Base-by-base conservation (phyloP, 2,888 invertebrate genomes). In the Xanthorhoe designata region DNA sequence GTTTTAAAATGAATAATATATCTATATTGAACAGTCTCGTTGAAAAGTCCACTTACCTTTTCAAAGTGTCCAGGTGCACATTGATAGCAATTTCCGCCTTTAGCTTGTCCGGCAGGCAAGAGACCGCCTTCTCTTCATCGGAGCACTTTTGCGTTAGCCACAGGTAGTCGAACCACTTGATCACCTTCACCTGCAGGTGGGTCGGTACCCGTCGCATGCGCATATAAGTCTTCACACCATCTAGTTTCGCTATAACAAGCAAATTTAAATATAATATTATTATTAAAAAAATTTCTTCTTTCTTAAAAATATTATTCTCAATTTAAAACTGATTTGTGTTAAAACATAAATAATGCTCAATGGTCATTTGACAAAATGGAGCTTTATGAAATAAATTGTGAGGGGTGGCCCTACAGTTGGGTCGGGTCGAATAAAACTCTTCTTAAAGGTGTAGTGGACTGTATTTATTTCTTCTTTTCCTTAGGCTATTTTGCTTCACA, bases 51-150 rank as follows among this genome's bases (percentile, higher is more conserved):
- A 47, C 19, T 64, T 54, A 92, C 94, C 94, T 94, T 91, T 98
- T 98, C 87, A 99, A 94, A 71, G 99, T 99, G 94, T 99, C 99
- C 92, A 99, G 95, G 91, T 99, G 99, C 80, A 99, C 99, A 94
- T 99, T 99, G 92, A 99, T 99, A 84, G 99, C 99, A 85, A 99
- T 99, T 94, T 99, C 99, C 69, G 99, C 99, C 94, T 99, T 99
- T 82, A 99, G 95, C 92, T 99, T 99, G 94, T 99, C 99, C 92
- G 98, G 98, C 84, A 98, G 95, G 94, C 98, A 98, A 84, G 98
- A 97, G 79, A 98, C 98, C 65, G 98, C 98, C 89, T 97, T 97
- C 90, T 99, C 99, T 90, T 99, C 99, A 88, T 99, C 98, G 24
- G 98, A 98, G 87, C 98, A 98, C 94, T 99, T 99, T 94, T 99